Percentiles rank a stretch among this genome's conserved stretches.
phyloP scores from a whole-genome alignment of 2,797 vertebrate genomes.

The Hoplostethus mediterraneus region DNA sequence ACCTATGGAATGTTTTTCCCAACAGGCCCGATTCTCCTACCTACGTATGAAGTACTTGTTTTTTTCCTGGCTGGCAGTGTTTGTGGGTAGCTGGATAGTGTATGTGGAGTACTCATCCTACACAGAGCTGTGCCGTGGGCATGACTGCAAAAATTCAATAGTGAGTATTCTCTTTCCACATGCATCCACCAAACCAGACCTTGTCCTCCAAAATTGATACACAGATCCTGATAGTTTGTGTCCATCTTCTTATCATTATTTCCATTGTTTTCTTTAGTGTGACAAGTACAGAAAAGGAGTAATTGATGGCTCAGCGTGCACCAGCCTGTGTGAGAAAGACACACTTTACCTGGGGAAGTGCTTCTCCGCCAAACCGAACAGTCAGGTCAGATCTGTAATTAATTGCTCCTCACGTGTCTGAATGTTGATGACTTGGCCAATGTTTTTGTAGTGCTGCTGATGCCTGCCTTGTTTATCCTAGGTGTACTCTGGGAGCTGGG shows the following conservation, averaged over 20 bases:
- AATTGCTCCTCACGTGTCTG: not conserved
- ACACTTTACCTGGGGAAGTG: constrained; percentile 96
- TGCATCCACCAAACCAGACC: not conserved
- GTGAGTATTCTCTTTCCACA: constrained; percentile 76
- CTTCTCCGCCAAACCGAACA: constrained; percentile 91
- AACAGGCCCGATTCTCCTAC: constrained; percentile 92
- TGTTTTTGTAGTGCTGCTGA: not conserved
- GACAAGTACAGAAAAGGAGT: constrained; percentile 95
- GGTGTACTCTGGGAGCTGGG: constrained; percentile 97
- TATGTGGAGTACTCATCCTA: constrained; percentile 97
- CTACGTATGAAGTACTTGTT: constrained; percentile 96
- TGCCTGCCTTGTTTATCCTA: constrained; percentile 53
- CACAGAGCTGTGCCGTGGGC: constrained; percentile 96
- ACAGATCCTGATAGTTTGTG: not conserved
- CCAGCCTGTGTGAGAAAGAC: constrained; percentile 94
- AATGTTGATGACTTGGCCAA: not conserved
- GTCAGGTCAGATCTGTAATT: constrained; percentile 87
- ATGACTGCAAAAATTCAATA: constrained; percentile 95
- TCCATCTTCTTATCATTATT: not conserved
- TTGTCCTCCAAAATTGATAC: not conserved
- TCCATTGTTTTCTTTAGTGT: constrained; percentile 84
- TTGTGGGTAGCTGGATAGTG: constrained; percentile 96
- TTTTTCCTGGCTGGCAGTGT: constrained; percentile 96
- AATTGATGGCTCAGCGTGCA: constrained; percentile 96
- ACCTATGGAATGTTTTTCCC: constrained; percentile 11